phyloP scores from a whole-genome alignment of 2,888 invertebrate genomes.

The Xestia sexstrigata region DNA sequence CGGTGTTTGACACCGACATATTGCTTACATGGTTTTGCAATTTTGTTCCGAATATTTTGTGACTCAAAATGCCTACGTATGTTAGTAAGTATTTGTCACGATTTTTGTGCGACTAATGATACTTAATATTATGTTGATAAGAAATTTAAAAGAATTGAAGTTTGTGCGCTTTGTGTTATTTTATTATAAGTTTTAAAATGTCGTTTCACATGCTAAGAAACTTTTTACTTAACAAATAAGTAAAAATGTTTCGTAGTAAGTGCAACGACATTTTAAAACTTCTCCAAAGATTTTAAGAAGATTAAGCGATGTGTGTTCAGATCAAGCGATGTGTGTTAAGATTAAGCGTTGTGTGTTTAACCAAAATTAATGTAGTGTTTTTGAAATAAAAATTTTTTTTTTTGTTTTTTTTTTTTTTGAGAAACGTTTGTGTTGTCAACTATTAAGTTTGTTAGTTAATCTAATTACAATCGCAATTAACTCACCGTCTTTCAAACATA shows the following conservation, averaged over 20 bases:
- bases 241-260: no score
- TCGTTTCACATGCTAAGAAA: not conserved
- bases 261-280: no score
- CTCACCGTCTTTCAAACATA: not conserved
- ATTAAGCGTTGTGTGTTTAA: no score
- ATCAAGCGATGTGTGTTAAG: no score
- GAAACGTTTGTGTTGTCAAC: no score
- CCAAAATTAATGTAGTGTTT: no score
- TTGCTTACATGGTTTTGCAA: slow-evolving; percentile 80
- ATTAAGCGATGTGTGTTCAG: no score
- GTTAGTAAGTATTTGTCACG: slow-evolving; percentile 49
- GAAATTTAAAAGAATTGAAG: not conserved
- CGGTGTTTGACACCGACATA: slow-evolving; percentile 75
- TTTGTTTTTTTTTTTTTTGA: no score
- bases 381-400: no score
- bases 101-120: slow-evolving; percentile 37
- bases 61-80: slow-evolving; percentile 54
- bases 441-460: not conserved
- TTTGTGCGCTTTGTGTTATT: slow-evolving; percentile 4
- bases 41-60: slow-evolving; percentile 70
- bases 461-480: not conserved
- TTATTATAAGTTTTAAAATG: not conserved
- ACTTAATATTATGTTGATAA: slow-evolving; percentile 23
- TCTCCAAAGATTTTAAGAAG: not conserved
- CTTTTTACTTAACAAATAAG: not conserved